Conservation (phyloP, 2,888 invertebrate genomes). For the Melanargia galathea region DNA sequence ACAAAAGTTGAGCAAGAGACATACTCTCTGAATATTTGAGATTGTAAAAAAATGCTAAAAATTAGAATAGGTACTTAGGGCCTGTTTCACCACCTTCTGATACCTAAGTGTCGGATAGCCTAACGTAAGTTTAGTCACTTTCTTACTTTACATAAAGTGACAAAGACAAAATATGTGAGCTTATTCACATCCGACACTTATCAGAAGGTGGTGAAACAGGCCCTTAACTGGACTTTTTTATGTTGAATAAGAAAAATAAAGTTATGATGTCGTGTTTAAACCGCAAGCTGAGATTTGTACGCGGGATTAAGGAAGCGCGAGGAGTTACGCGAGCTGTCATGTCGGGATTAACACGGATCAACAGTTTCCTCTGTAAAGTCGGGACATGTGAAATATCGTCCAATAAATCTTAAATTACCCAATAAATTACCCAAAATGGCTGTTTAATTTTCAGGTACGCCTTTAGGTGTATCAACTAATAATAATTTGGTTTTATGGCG, state of each 20-base stretch:
- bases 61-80: no score
- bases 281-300: conserved; percentile 29
- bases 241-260: background rate
- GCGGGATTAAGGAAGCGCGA: conserved; percentile 31
- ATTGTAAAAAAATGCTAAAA: no score
- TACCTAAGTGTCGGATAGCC: no score
- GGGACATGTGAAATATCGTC: conserved; percentile 27
- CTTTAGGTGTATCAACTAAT: background rate
- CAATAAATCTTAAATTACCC: background rate
- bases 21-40: no score
- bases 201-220: no score
- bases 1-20: no score
- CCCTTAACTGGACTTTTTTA: background rate
- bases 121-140: no score
- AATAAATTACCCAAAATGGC: background rate
- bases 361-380: conserved; percentile 27
- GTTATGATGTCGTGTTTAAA: background rate
- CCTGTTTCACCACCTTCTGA: no score
- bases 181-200: no score
- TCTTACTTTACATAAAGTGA: no score
- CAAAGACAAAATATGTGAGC: no score
- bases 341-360: conserved; percentile 41
- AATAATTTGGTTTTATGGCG: background rate
- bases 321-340: conserved; percentile 40
- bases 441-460: background rate